Conservation (phyloP, 2,888 invertebrate genomes). For the Polydrusus pterygomalis region DNA sequence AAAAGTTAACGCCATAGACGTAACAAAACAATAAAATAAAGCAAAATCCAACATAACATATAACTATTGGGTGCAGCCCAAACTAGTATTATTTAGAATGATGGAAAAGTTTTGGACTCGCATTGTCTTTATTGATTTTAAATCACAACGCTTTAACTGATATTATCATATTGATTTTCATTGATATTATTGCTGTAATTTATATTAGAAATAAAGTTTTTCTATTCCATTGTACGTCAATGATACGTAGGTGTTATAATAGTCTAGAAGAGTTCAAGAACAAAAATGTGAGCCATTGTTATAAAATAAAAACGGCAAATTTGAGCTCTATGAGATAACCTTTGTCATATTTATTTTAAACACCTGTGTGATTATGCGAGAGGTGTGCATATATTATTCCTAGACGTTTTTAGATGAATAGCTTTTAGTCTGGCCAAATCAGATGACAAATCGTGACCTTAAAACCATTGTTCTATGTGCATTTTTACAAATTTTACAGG, state of each 20-base stretch:
- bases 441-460: neutral
- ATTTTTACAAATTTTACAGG: too few species aligned
- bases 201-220: neutral
- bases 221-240: conserved; percentile 25
- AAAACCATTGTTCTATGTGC: too few species aligned
- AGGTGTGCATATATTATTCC: conserved; percentile 41
- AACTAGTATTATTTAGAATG: too few species aligned
- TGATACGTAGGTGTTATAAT: conserved; percentile 40
- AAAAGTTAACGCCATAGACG: conserved; percentile 31
- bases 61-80: too few species aligned
- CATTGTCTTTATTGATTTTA: neutral
- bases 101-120: too few species aligned
- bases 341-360: conserved; percentile 41
- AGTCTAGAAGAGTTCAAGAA: conserved; percentile 49
- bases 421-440: conserved; percentile 14
- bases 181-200: neutral
- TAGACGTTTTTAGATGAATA: conserved; percentile 17
- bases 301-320: conserved; percentile 41
- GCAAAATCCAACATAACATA: neutral
- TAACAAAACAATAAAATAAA: conserved; percentile 17
- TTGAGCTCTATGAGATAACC: conserved; percentile 39
- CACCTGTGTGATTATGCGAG: conserved; percentile 45
- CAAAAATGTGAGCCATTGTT: conserved; percentile 49
- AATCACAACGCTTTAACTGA: too few species aligned
- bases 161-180: neutral